Conservation (phyloP, 2,888 invertebrate genomes). For the Morinoia aosen region DNA sequence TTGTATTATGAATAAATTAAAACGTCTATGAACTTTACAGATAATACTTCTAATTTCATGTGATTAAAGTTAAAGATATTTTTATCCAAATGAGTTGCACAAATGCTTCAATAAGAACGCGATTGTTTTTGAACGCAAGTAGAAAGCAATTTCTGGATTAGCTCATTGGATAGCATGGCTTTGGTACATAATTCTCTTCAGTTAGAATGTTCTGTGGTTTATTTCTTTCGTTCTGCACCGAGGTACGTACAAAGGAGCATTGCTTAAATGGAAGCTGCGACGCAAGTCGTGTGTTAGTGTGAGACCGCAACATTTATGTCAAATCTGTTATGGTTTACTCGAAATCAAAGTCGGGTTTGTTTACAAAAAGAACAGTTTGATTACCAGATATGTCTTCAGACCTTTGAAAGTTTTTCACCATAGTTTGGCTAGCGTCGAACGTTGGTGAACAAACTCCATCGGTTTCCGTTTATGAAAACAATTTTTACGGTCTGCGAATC, state of each 20-base stretch:
- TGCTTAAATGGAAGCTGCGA: background rate
- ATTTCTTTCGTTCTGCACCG: background rate
- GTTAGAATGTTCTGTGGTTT: background rate
- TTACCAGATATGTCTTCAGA: background rate
- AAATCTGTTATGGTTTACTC: background rate
- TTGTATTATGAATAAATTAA: no score
- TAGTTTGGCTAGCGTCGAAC: background rate
- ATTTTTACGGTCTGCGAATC: background rate
- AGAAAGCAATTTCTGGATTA: background rate
- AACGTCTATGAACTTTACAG: no score
- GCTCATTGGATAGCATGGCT: background rate
- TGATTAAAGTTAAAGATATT: no score
- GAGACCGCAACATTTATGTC: background rate
- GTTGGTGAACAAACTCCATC: background rate
- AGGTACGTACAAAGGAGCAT: background rate
- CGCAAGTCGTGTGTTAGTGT: background rate
- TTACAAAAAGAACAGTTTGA: background rate
- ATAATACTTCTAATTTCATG: no score
- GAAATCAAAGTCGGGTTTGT: background rate
- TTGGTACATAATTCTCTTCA: background rate
- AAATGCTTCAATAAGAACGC: background rate
- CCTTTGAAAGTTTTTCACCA: background rate
- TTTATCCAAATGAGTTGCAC: no score
- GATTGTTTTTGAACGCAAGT: background rate
- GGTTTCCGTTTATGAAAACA: background rate